Evolutionary conservation across 2,113 vertebrate species (phyloP).

Genomic region (Crypturellus undulatus): DNA sequence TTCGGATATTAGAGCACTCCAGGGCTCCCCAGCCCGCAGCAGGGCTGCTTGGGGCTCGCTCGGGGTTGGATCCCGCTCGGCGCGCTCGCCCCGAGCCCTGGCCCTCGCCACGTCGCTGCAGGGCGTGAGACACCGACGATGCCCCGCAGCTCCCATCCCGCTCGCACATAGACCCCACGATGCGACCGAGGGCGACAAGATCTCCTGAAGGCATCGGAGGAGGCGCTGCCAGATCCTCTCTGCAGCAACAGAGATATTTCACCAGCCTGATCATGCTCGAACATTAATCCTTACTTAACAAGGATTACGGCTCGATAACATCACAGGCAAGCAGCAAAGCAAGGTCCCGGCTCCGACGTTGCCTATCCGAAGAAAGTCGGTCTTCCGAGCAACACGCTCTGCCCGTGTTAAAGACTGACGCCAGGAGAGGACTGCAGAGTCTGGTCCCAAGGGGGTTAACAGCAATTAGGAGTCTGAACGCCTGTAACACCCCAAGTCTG

Average conservation of each 20-base stretch:
- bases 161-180: background rate
- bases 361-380: slow-evolving; percentile 25
- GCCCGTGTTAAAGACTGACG: background rate
- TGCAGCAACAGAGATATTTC: slow-evolving; percentile 22
- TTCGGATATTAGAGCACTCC: background rate
- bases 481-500: background rate
- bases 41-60: too few relatives aligned
- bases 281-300: slow-evolving; percentile 50
- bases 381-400: background rate
- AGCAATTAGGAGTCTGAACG: background rate
- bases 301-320: slow-evolving; percentile 57
- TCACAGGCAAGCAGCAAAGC: slow-evolving; percentile 25
- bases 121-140: background rate
- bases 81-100: too few relatives aligned
- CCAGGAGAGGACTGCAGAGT: background rate
- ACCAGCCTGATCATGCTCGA: slow-evolving; percentile 56
- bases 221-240: slow-evolving; percentile 36
- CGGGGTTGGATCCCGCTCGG: too few relatives aligned
- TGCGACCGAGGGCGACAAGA: background rate
- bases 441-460: background rate
- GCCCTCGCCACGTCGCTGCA: too few relatives aligned
- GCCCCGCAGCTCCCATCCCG: background rate
- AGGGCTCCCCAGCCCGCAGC: too few relatives aligned
- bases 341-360: slow-evolving; percentile 24
- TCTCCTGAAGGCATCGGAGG: background rate